Percentiles rank a stretch among this genome's conserved stretches.
Conservation (phyloP, 30 jellyfish, hydroid and myxozoan genomes). For the Chrysaora quinquecirrha region DNA sequence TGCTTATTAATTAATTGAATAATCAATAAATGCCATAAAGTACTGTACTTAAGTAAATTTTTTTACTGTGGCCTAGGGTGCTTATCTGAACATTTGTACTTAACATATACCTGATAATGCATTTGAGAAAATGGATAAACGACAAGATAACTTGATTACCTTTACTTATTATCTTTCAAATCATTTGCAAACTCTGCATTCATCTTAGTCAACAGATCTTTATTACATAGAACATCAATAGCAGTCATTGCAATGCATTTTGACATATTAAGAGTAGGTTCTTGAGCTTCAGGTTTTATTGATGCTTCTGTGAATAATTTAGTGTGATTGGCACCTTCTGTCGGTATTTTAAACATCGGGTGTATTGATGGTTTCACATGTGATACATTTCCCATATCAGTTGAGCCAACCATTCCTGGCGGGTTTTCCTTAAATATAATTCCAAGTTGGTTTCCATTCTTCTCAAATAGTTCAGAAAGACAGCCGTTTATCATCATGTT, state of each 20-base stretch:
- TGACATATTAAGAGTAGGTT: conserved; percentile 59
- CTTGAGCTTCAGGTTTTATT: conserved; percentile 73
- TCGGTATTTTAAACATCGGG: conserved; percentile 80
- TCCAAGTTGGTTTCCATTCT: conserved; percentile 60
- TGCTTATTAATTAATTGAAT: too few species aligned
- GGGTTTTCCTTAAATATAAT: conserved; percentile 52
- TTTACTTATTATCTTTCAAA: conserved; percentile 8
- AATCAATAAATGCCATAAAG: too few species aligned
- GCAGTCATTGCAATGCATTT: conserved; percentile 74
- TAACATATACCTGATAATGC: too few species aligned
- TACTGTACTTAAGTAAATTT: too few species aligned
- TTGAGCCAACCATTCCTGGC: conserved; percentile 79
- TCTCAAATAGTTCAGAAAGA: conserved; percentile 53
- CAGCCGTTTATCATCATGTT: conserved; percentile 54
- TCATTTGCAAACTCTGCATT: conserved; percentile 32
- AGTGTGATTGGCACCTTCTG: conserved; percentile 80
- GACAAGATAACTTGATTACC: too few species aligned
- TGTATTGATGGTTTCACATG: conserved; percentile 89
- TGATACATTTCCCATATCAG: conserved; percentile 98
- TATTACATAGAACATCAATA: conserved; percentile 59
- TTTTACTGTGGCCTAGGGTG: too few species aligned
- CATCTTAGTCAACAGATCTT: conserved; percentile 18
- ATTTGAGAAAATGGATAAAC: too few species aligned
- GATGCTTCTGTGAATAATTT: conserved; percentile 80
- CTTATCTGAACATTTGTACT: too few species aligned